Evolutionary conservation across 2,888 invertebrate species (phyloP).

Genomic region (Congeria kusceri): DNA sequence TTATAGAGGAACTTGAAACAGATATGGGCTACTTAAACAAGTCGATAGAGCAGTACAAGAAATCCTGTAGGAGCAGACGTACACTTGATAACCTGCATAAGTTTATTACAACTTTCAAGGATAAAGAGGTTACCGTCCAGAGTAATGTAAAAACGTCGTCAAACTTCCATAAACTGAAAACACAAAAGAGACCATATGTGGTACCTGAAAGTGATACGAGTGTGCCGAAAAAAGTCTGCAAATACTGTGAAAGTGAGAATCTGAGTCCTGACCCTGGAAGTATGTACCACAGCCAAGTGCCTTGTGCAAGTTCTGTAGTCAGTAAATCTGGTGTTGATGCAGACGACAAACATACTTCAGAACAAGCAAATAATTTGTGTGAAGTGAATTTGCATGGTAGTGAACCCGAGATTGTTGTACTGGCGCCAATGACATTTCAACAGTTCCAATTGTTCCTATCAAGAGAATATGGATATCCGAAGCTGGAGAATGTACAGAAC

Average conservation of each 20-base stretch:
- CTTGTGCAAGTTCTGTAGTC: neutral
- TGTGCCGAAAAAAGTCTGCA: too few relatives aligned
- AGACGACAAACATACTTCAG: neutral
- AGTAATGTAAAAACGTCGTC: too few relatives aligned
- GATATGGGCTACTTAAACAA: too few relatives aligned
- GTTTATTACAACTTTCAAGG: too few relatives aligned
- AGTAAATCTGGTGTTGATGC: neutral
- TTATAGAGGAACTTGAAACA: too few relatives aligned
- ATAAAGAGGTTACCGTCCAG: too few relatives aligned
- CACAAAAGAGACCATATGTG: neutral
- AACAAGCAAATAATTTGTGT: neutral
- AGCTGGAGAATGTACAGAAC: neutral
- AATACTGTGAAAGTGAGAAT: neutral
- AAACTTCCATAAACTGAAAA: too few relatives aligned
- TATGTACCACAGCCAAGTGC: neutral
- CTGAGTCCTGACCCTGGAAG: neutral
- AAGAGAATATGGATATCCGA: neutral
- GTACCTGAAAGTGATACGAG: neutral
- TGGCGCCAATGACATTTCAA: neutral
- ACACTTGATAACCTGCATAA: too few relatives aligned
- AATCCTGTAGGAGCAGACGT: neutral
- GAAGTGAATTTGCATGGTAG: neutral
- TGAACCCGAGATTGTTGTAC: conserved; percentile 1
- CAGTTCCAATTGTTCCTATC: neutral
- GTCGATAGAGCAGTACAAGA: too few relatives aligned